Evolutionary conservation across 2,888 invertebrate genomes (phyloP).

Genomic region (Agelastica alni): DNA sequence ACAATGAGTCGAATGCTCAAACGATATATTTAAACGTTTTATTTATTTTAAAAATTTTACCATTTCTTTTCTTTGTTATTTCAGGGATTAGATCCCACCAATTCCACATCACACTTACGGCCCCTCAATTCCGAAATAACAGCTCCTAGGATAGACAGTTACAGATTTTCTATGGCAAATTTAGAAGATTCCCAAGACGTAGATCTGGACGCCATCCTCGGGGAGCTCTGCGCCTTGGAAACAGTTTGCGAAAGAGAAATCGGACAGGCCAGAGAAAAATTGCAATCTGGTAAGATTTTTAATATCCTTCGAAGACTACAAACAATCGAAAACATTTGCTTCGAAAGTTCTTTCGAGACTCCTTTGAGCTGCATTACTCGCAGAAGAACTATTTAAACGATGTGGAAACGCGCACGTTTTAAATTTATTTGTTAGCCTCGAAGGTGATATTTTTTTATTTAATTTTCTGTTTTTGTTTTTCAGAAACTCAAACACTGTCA

Average conservation of each 20-base stretch:
- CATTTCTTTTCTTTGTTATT: constrained; percentile 55
- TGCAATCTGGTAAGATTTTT: constrained; percentile 50
- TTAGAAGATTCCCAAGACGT: constrained; percentile 95
- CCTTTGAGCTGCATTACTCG: too few relatives aligned
- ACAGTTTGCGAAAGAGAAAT: constrained; percentile 66
- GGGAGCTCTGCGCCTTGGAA: constrained; percentile 92
- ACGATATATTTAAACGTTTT: too few relatives aligned
- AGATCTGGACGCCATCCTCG: constrained; percentile 94
- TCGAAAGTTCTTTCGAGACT: too few relatives aligned
- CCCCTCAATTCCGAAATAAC: constrained; percentile 72
- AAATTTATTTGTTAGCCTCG: too few relatives aligned
- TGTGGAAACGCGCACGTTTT: too few relatives aligned
- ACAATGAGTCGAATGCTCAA: too few relatives aligned
- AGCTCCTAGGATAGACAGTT: constrained; percentile 84
- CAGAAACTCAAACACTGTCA: constrained; percentile 51
- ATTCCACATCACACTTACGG: constrained; percentile 62
- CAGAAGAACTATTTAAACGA: too few relatives aligned
- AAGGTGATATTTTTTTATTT: too few relatives aligned
- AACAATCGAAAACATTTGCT: too few relatives aligned
- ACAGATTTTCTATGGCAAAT: constrained; percentile 95
- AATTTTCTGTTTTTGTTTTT: too few relatives aligned
- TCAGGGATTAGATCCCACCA: constrained; percentile 71
- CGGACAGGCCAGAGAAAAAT: constrained; percentile 53
- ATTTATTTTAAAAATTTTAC: too few relatives aligned
- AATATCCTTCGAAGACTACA: background rate